Evolutionary conservation across 2,888 invertebrate species (phyloP), one percentile per base, ranked within the genome.

Genomic region (Ryuthela nishihirai): DNA sequence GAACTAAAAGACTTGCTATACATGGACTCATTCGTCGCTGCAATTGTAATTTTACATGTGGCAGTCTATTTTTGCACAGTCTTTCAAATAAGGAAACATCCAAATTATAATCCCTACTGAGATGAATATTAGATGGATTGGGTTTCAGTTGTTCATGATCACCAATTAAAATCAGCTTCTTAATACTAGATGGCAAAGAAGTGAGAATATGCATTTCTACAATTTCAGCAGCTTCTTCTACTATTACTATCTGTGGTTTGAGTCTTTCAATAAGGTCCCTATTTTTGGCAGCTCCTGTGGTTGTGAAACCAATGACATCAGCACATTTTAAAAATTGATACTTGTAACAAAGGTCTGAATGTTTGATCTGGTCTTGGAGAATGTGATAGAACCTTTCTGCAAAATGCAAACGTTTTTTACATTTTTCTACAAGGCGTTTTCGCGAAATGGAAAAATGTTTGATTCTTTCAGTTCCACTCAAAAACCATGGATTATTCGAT

Each of bases 101-200:
- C 54, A 89, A 72, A 35, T 85, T 80, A 70, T 80, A 85, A 32
- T 82, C 72, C 67, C 75, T 80, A 1, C 83, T 84, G 47, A 89
- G 74, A 39, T 78, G 77, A 72, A 82, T 85, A 54, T 84, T 84
- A 0, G 85, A 82, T 0, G 85, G 82, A 21, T 79, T 81, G 0
- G 90, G 91, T 25, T 83, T 78, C 0, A 92, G 77, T 70, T 92
- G 92, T 70, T 85, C 82, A 71, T 91, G 90, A 72, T 91, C 89
- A 39, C 85, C 83, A 81, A 71, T 54, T 55, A 68, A 58, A 35
- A 78, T 74, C 44, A 75, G 67, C 63, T 78, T 77, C 36, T 62
- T 25, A 4, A 49, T 62, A 25, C 39, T 48, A 17, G 50, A 12
- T 15, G 72, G 73, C 38, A 78, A 67, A 3, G 74, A 68, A 4